phyloP scores from a whole-genome alignment of 2,797 vertebrate genomes.

The Dicrostonyx torquatus region DNA sequence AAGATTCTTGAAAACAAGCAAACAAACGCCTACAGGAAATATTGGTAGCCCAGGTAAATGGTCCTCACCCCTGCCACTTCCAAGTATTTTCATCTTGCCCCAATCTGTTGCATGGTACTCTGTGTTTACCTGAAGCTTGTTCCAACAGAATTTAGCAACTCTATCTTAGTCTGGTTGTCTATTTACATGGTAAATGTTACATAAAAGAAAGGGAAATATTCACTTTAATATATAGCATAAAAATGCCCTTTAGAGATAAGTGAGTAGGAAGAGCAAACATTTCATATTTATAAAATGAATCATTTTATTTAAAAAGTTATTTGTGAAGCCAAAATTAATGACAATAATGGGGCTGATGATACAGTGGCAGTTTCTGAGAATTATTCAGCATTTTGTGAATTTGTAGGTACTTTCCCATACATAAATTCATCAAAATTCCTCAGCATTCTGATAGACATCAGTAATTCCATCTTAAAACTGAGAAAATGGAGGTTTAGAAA shows the following conservation, averaged over 20 bases:
- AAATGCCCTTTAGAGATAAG: conserved; percentile 68
- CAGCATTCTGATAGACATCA: not conserved
- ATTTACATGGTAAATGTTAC: conserved; percentile 77
- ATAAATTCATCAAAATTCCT: not conserved
- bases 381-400: conserved; percentile 48
- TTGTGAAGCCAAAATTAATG: conserved; percentile 67
- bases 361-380: not conserved
- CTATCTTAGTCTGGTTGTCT: conserved; percentile 67
- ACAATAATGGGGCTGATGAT: not conserved
- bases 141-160: conserved; percentile 62
- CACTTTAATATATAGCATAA: conserved; percentile 76
- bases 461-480: conserved; percentile 50
- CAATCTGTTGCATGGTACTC: conserved; percentile 35
- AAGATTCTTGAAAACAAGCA: not conserved
- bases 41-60: conserved; percentile 15
- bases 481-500: conserved; percentile 33
- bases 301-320: conserved; percentile 75
- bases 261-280: conserved; percentile 71
- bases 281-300: conserved; percentile 67
- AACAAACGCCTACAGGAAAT: not conserved
- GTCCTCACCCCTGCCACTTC: not conserved
- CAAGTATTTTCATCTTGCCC: conserved; percentile 32
- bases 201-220: conserved; percentile 77
- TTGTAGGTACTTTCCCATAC: not conserved
- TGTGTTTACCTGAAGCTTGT: conserved; percentile 67